Conservation (phyloP, 2,888 invertebrate genomes). For the Sarcophaga variegata region DNA sequence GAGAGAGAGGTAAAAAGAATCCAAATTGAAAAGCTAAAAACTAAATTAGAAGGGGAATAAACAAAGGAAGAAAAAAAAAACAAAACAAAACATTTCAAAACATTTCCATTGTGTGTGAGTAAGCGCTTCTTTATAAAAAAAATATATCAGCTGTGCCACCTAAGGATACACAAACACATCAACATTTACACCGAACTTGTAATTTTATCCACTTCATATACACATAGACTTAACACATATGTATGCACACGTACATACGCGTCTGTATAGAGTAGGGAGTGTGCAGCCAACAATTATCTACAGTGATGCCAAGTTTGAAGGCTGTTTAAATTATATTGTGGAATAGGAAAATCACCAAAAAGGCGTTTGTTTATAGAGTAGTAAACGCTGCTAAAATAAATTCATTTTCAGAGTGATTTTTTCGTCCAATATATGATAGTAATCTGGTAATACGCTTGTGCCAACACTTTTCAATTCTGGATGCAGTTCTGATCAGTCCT, state of each 20-base stretch:
- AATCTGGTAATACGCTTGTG: too few relatives aligned
- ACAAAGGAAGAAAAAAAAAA: slow-evolving; percentile 5
- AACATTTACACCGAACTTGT: background rate
- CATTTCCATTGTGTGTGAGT: slow-evolving; percentile 43
- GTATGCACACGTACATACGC: background rate
- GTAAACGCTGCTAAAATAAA: too few relatives aligned
- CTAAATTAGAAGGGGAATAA: slow-evolving; percentile 32
- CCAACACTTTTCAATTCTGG: too few relatives aligned
- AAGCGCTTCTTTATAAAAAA: slow-evolving; percentile 32
- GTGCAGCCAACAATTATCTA: background rate
- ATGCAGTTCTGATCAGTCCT: too few relatives aligned
- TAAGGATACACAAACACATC: slow-evolving; percentile 54
- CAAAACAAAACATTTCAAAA: slow-evolving; percentile 22
- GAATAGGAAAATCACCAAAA: too few relatives aligned
- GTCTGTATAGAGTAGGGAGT: slow-evolving; percentile 22
- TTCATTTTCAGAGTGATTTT: too few relatives aligned
- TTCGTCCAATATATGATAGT: too few relatives aligned
- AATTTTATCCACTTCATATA: background rate
- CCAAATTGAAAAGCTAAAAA: slow-evolving; percentile 21
- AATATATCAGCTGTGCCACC: slow-evolving; percentile 52
- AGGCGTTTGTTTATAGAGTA: too few relatives aligned
- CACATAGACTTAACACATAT: background rate
- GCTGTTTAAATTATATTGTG: too few relatives aligned
- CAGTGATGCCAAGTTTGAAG: too few relatives aligned
- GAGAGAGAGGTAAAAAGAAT: too few relatives aligned